A percentile compares a stretch with the other conserved stretches of the same genome.
Evolutionary conservation across 2,113 vertebrate species (phyloP).

Genomic region (Abramis brama): DNA sequence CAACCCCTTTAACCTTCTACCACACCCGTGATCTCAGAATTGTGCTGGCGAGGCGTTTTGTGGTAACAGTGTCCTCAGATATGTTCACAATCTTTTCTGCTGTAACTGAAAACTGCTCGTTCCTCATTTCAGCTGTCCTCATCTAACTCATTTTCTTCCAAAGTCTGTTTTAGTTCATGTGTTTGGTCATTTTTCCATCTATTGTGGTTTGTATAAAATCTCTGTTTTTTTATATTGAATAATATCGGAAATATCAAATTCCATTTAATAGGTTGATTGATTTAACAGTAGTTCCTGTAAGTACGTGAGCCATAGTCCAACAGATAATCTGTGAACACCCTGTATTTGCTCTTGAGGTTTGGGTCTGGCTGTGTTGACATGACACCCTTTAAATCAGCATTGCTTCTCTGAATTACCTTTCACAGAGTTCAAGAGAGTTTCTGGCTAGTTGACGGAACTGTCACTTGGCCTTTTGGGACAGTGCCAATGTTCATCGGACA

Average conservation of each 20-base stretch:
- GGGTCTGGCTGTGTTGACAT: slow-evolving; percentile 13
- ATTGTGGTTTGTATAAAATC: not conserved
- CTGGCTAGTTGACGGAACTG: not conserved
- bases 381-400: slow-evolving; percentile 28
- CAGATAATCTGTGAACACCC: not conserved
- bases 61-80: slow-evolving; percentile 33
- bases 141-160: not conserved
- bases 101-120: slow-evolving; percentile 7
- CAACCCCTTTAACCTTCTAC: slow-evolving; percentile 2
- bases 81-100: slow-evolving; percentile 9
- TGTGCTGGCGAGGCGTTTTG: slow-evolving; percentile 18
- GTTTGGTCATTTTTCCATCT: not conserved
- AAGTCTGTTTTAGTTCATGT: not conserved
- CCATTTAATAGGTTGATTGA: not conserved
- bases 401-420: not conserved
- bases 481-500: not conserved
- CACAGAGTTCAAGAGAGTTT: not conserved
- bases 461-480: not conserved
- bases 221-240: not conserved
- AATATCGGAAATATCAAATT: not conserved
- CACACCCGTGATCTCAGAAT: not conserved
- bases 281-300: not conserved
- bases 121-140: not conserved
- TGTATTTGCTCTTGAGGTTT: slow-evolving; percentile 23
- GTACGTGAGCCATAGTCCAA: not conserved